Percentiles rank a stretch among this genome's conserved stretches.
Conservation (phyloP, 2,797 vertebrate genomes). For the Bovichtus diacanthus region DNA sequence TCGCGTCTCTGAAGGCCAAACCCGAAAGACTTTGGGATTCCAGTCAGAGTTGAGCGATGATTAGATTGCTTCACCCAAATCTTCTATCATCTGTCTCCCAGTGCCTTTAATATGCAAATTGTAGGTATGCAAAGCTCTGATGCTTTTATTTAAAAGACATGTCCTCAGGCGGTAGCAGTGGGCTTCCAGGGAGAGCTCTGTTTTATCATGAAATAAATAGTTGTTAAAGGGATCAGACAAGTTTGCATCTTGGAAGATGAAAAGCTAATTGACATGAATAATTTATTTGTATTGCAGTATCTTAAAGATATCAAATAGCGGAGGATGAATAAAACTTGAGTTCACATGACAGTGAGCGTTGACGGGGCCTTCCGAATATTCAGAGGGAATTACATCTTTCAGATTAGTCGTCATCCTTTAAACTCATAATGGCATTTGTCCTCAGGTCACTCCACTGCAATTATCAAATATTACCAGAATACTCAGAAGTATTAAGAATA, state of each 20-base stretch:
- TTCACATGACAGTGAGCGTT: slow-evolving; percentile 75
- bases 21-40: slow-evolving; percentile 81
- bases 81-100: slow-evolving; percentile 78
- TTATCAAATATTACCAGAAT: slow-evolving; percentile 82
- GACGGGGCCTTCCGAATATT: slow-evolving; percentile 74
- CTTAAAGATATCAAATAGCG: slow-evolving; percentile 87
- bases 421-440: slow-evolving; percentile 82
- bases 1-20: slow-evolving; percentile 69
- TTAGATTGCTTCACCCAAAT: slow-evolving; percentile 82
- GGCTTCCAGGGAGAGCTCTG: slow-evolving; percentile 90
- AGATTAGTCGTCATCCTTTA: slow-evolving; percentile 76
- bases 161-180: slow-evolving; percentile 90
- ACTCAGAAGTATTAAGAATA: slow-evolving; percentile 82
- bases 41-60: slow-evolving; percentile 84
- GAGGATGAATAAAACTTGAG: slow-evolving; percentile 80
- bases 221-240: slow-evolving; percentile 96
- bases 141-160: slow-evolving; percentile 97
- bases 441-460: slow-evolving; percentile 85
- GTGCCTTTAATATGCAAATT: slow-evolving; percentile 92
- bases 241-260: slow-evolving; percentile 93
- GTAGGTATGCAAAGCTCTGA: slow-evolving; percentile 92
- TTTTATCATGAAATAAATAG: slow-evolving; percentile 94
- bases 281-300: slow-evolving; percentile 88
- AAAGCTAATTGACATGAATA: slow-evolving; percentile 92
- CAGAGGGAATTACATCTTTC: slow-evolving; percentile 81